A percentile compares a stretch with the other conserved stretches of the same genome.
Evolutionary conservation across 2,888 invertebrate species (phyloP).

Genomic region (Nemapogon koenigi): DNA sequence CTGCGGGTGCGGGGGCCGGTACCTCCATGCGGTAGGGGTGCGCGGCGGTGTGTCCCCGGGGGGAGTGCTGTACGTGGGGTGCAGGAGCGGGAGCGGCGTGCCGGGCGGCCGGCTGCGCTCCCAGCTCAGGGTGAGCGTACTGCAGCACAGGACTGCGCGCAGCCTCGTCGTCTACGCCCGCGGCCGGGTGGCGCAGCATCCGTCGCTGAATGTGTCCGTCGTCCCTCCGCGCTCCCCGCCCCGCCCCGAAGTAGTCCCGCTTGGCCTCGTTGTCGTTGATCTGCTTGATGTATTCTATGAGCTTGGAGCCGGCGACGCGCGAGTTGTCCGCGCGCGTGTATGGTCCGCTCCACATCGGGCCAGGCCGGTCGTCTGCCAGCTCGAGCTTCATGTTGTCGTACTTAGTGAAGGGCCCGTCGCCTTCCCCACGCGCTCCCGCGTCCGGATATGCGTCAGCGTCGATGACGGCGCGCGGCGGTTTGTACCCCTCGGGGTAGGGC

Average conservation of each 20-base stretch:
- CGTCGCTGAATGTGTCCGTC: slow-evolving; percentile 70
- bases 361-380: slow-evolving; percentile 30
- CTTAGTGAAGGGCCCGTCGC: slow-evolving; percentile 66
- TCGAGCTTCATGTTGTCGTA: slow-evolving; percentile 61
- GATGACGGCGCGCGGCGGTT: slow-evolving; percentile 68
- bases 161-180: slow-evolving; percentile 71
- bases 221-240: slow-evolving; percentile 54
- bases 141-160: slow-evolving; percentile 78
- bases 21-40: slow-evolving; percentile 65
- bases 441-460: slow-evolving; percentile 64
- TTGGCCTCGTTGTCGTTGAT: slow-evolving; percentile 70
- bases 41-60: slow-evolving; percentile 60
- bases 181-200: slow-evolving; percentile 73
- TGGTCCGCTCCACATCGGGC: slow-evolving; percentile 55
- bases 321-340: slow-evolving; percentile 70
- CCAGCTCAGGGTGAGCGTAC: slow-evolving; percentile 81
- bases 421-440: slow-evolving; percentile 30
- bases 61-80: slow-evolving; percentile 56
- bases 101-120: slow-evolving; percentile 77
- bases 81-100: slow-evolving; percentile 72
- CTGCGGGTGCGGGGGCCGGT: slow-evolving; percentile 44
- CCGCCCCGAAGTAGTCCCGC: slow-evolving; percentile 66
- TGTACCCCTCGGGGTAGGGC: slow-evolving; percentile 75
- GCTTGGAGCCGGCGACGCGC: slow-evolving; percentile 61
- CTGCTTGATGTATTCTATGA: slow-evolving; percentile 71